phyloP scores from a whole-genome alignment of 2,797 vertebrate genomes.

The Mormyrops attenuatus region DNA sequence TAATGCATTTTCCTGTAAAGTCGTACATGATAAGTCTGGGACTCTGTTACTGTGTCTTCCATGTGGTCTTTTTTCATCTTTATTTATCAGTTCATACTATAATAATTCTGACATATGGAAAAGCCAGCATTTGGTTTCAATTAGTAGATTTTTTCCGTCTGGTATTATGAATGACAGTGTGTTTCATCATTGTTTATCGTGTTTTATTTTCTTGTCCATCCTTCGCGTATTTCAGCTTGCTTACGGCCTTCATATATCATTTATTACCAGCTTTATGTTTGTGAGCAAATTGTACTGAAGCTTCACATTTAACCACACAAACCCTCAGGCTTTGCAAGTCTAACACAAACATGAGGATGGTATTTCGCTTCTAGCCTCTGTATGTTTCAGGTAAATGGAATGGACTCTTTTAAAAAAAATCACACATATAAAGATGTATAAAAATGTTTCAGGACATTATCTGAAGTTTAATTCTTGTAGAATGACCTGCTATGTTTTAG shows the following conservation, averaged over 20 bases:
- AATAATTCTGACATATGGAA: slow-evolving; percentile 15
- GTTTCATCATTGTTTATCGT: not conserved
- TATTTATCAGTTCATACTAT: not conserved
- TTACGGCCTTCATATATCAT: not conserved
- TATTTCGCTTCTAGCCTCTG: not conserved
- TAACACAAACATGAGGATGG: not conserved
- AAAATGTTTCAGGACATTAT: not conserved
- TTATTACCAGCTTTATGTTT: not conserved
- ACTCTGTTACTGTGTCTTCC: not conserved
- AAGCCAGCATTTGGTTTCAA: slow-evolving; percentile 47
- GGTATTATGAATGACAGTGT: not conserved
- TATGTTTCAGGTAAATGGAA: not conserved
- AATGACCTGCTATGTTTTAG: not conserved
- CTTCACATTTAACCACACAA: not conserved
- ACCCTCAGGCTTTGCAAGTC: not conserved
- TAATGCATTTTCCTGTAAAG: not conserved
- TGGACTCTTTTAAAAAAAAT: not conserved
- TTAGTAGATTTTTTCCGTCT: slow-evolving; percentile 17
- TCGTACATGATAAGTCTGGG: not conserved
- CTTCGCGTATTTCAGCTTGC: not conserved
- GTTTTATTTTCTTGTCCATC: not conserved
- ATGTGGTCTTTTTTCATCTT: not conserved
- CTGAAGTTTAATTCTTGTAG: not conserved
- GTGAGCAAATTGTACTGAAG: not conserved
- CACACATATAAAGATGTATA: not conserved